These are phyloP conservation scores for Cinclus cinclus DNA, from an alignment of 2,113 vertebrate genomes.

Conservation along the genomic window DNA sequence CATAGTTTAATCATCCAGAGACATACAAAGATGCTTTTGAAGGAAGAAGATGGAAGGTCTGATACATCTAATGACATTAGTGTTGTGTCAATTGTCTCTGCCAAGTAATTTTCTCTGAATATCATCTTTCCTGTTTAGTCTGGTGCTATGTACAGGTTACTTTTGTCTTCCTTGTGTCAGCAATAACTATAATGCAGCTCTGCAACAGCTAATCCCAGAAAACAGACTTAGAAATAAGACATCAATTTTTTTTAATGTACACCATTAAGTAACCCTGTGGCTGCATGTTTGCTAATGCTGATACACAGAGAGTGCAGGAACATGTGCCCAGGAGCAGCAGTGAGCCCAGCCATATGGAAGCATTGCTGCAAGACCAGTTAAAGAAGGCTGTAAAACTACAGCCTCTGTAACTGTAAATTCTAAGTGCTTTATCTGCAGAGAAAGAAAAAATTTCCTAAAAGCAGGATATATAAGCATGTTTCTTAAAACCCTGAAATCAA, in stretches of 20 bases:
- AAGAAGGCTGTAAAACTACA: background rate
- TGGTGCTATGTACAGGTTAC: background rate
- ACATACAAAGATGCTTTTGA: background rate
- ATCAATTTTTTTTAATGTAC: background rate
- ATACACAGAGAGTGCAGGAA: background rate
- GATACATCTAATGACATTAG: background rate
- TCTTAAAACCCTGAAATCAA: background rate
- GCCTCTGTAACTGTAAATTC: background rate
- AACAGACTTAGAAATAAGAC: background rate
- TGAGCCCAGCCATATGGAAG: background rate
- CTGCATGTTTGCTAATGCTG: background rate
- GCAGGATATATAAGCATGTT: background rate
- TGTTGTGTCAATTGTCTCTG: background rate
- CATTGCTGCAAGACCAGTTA: background rate
- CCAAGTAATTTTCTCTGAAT: background rate
- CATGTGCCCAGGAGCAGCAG: fast-evolving
- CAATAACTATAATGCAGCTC: background rate
- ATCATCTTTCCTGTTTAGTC: background rate
- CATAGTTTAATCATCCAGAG: background rate
- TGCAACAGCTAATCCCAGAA: background rate
- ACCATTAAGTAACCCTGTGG: background rate
- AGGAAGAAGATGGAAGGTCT: background rate
- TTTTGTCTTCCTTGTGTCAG: background rate
- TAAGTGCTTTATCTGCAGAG: background rate
- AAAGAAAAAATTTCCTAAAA: background rate